Conservation (phyloP, 2,888 invertebrate genomes). For the Ophioninae sp. region DNA sequence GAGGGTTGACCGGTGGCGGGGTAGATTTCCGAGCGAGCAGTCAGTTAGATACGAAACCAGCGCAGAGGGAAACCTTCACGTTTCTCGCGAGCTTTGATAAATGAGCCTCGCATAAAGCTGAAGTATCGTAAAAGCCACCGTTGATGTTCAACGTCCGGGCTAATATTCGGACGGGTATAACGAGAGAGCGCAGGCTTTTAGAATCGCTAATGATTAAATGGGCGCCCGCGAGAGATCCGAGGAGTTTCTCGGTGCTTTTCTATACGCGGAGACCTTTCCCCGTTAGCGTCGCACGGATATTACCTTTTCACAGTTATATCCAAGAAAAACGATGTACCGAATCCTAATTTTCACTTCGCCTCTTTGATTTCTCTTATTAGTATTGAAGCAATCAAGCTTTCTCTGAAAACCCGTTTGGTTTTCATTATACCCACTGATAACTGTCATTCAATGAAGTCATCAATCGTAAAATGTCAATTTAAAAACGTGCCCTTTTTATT, state of each 20-base stretch:
- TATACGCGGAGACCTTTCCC: conserved; percentile 56
- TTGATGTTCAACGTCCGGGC: conserved; percentile 67
- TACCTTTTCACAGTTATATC: conserved; percentile 63
- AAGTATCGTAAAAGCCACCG: conserved; percentile 78
- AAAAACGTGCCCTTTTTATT: no score
- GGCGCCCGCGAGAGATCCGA: conserved; percentile 67
- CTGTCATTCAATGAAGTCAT: no score
- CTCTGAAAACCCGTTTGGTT: no score
- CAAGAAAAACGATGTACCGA: conserved; percentile 41
- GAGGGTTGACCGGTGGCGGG: conserved; percentile 8
- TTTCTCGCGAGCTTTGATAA: conserved; percentile 75
- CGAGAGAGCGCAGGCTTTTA: conserved; percentile 71
- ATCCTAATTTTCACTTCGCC: conserved; percentile 50
- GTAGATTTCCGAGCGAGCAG: conserved; percentile 37
- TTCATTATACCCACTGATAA: no score
- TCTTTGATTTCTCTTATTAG: neutral
- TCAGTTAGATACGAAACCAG: conserved; percentile 14
- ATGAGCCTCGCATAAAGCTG: conserved; percentile 77
- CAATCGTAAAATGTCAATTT: no score
- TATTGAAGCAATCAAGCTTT: neutral
- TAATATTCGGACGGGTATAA: conserved; percentile 75
- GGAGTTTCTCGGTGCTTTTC: conserved; percentile 61
- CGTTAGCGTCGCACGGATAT: conserved; percentile 64
- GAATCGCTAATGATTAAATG: conserved; percentile 80
- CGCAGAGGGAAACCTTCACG: conserved; percentile 19